Conservation (phyloP, 1,140 invertebrate genomes). For the Cepaea nemoralis region DNA sequence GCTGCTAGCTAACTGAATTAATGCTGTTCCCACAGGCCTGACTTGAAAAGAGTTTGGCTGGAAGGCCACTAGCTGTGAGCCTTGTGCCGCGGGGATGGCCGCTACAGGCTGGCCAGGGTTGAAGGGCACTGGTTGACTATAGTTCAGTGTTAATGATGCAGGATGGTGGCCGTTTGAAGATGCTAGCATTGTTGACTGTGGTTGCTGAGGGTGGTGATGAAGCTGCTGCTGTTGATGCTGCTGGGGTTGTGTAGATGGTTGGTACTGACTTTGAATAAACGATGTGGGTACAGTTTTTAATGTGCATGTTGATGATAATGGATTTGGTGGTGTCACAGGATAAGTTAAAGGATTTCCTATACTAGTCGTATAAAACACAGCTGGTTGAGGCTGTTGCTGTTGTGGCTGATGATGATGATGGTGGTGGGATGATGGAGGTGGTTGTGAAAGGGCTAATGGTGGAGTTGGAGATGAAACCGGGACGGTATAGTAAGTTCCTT, state of each 20-base stretch:
- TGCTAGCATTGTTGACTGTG: conserved; percentile 4
- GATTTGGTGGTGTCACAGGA: neutral
- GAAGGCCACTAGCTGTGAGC: conserved; percentile 19
- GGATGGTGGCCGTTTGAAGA: conserved; percentile 20
- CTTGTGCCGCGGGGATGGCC: neutral
- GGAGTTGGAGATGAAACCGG: conserved; percentile 27
- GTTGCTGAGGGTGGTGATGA: conserved; percentile 13
- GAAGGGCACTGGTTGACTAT: conserved; percentile 28
- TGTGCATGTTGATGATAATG: neutral
- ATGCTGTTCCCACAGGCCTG: conserved; percentile 8
- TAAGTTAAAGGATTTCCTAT: neutral
- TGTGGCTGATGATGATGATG: neutral
- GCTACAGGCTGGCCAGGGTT: neutral
- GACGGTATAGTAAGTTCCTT: conserved; percentile 23
- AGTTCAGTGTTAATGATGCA: conserved; percentile 32
- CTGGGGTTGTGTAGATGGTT: conserved; percentile 18
- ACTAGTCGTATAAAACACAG: conserved; percentile 1
- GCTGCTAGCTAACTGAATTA: conserved; percentile 16
- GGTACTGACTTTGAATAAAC: neutral
- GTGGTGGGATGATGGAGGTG: conserved; percentile 30
- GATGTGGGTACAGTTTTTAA: conserved; percentile 5
- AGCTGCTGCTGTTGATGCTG: conserved; percentile 3
- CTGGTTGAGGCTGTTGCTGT: conserved; percentile 26
- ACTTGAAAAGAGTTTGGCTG: conserved; percentile 16
- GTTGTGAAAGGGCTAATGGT: neutral